A percentile compares a stretch with the other conserved stretches of the same genome.
These are phyloP conservation scores for Eidolon dupreanum DNA, from an alignment of 2,797 vertebrate genomes.

Conservation along the genomic window DNA sequence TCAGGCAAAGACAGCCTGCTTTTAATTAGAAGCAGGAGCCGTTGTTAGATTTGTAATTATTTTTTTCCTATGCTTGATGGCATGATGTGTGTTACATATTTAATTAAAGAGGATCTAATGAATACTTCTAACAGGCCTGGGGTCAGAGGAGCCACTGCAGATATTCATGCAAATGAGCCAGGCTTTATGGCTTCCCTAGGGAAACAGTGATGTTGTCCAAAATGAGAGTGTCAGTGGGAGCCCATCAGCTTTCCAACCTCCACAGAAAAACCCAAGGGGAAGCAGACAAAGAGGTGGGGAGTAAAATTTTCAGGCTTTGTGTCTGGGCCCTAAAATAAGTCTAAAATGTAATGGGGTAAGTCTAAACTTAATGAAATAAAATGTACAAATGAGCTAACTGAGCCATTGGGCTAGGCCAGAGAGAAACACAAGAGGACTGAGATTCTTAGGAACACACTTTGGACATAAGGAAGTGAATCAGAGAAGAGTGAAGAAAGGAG, in stretches of 20 bases:
- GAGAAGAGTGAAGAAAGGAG: neutral
- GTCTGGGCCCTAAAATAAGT: neutral
- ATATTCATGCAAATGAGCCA: slow-evolving; percentile 75
- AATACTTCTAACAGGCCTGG: slow-evolving; percentile 78
- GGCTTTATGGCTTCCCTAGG: slow-evolving; percentile 63
- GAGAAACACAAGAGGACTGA: neutral
- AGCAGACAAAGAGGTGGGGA: neutral
- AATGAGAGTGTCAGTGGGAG: slow-evolving; percentile 60
- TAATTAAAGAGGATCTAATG: slow-evolving; percentile 83
- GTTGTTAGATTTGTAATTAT: slow-evolving; percentile 71
- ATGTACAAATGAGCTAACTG: neutral
- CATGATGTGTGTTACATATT: slow-evolving; percentile 78
- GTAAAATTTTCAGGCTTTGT: slow-evolving; percentile 34
- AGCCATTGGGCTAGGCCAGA: neutral
- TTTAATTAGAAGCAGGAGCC: slow-evolving; percentile 75
- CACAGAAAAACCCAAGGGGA: slow-evolving; percentile 1
- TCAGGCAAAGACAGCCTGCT: slow-evolving; percentile 63
- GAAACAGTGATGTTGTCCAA: slow-evolving; percentile 62
- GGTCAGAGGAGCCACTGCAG: slow-evolving; percentile 75
- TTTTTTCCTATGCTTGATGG: slow-evolving; percentile 64
- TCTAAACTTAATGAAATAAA: slow-evolving; percentile 34
- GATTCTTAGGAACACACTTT: neutral
- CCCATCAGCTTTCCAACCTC: slow-evolving; percentile 43
- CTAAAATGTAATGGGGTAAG: slow-evolving; percentile 46
- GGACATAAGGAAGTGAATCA: neutral